Evolutionary conservation across 2,113 vertebrate genomes (phyloP).

Genomic region (Amazona guildingii): DNA sequence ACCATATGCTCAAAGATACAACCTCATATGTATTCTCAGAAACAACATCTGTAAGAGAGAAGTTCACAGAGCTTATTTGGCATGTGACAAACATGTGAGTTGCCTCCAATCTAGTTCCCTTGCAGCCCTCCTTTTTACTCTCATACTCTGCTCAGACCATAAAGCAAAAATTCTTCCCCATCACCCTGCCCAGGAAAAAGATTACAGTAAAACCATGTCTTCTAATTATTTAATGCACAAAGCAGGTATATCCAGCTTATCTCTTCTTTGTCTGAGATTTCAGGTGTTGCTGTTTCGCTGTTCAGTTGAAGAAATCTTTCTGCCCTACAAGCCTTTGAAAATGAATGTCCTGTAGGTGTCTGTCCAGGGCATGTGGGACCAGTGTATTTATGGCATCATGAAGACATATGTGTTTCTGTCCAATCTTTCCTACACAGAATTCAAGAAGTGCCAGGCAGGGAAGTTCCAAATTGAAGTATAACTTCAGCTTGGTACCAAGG

Average conservation of each 20-base stretch:
- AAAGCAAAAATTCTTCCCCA: not conserved
- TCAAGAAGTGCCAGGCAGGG: not conserved
- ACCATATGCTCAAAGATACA: not conserved
- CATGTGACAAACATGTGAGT: not conserved
- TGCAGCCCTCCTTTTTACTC: not conserved
- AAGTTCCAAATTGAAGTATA: not conserved
- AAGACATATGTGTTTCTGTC: not conserved
- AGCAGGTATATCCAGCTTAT: not conserved
- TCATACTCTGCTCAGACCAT: not conserved
- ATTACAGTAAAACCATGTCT: not conserved
- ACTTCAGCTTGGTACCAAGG: not conserved
- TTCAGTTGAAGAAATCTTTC: not conserved
- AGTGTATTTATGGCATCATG: not conserved
- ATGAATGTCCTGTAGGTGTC: not conserved
- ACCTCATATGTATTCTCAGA: slow-evolving; percentile 7
- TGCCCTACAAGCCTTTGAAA: not conserved
- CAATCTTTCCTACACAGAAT: not conserved
- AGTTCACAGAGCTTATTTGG: not conserved
- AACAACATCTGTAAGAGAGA: slow-evolving; percentile 38
- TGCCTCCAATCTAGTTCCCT: not conserved
- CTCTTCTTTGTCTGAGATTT: not conserved
- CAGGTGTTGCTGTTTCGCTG: not conserved
- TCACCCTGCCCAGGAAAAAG: not conserved
- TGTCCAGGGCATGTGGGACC: not conserved
- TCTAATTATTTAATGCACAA: not conserved